Conservation (phyloP, 2,113 vertebrate species). For the Xiphophorus couchianus region DNA sequence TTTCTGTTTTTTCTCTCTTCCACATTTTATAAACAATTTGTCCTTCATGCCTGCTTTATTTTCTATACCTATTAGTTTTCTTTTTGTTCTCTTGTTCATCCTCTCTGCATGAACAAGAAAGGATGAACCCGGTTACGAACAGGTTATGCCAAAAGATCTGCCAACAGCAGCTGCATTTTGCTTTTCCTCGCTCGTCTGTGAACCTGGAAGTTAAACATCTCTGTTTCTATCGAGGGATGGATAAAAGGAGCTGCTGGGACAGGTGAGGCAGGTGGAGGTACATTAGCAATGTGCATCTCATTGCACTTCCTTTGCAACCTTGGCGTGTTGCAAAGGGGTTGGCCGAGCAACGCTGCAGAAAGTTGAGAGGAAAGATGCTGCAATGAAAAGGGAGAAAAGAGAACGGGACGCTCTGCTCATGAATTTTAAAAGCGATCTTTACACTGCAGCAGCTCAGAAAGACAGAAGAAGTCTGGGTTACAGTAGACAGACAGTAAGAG, state of each 20-base stretch:
- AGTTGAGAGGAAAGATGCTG: constrained; percentile 27
- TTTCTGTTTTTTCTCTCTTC: not conserved
- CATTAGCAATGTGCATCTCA: constrained; percentile 6
- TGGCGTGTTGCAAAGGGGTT: constrained; percentile 13
- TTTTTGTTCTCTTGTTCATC: constrained; percentile 21
- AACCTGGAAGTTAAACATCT: constrained; percentile 37
- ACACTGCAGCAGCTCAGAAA: constrained; percentile 50
- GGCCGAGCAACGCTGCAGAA: constrained; percentile 21
- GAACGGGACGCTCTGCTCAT: constrained; percentile 44
- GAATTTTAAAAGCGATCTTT: constrained; percentile 62
- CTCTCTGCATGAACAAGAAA: constrained; percentile 11
- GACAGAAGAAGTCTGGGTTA: constrained; percentile 14
- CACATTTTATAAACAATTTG: not conserved
- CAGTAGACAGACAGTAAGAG: constrained; percentile 4
- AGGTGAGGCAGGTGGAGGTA: not conserved
- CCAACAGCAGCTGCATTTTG: constrained; percentile 35
- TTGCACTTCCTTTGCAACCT: constrained; percentile 38
- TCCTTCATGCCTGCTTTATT: constrained; percentile 14
- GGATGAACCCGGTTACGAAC: constrained; percentile 46
- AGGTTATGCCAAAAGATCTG: constrained; percentile 49
- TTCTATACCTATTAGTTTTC: constrained; percentile 18
- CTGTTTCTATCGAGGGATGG: constrained; percentile 10
- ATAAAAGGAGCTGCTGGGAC: constrained; percentile 13
- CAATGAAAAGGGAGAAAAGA: not conserved
- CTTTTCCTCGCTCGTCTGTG: constrained; percentile 24